phyloP scores from a whole-genome alignment of 2,888 invertebrate species.

The Crocallis elinguaria region DNA sequence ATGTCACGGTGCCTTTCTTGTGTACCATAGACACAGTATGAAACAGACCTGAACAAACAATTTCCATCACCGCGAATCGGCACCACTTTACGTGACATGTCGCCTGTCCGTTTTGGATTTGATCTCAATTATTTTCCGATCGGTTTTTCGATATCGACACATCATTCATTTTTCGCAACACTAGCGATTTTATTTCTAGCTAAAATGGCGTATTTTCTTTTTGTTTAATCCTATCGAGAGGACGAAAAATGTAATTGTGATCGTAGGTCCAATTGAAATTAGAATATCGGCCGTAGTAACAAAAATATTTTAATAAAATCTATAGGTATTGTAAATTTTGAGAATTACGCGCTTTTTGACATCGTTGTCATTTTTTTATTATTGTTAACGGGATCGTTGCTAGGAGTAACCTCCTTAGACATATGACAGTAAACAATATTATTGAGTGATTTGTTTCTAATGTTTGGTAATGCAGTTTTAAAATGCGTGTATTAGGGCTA shows the following conservation, averaged over 20 bases:
- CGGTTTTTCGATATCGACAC: constrained; percentile 36
- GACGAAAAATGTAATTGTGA: neutral
- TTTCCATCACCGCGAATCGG: constrained; percentile 74
- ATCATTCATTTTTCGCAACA: constrained; percentile 25
- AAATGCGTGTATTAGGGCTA: too few species aligned
- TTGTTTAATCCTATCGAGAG: neutral
- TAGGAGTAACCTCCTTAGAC: constrained; percentile 5
- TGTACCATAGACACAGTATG: constrained; percentile 66
- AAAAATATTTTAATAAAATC: constrained; percentile 2
- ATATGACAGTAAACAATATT: neutral
- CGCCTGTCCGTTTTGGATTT: constrained; percentile 26
- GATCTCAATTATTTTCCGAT: constrained; percentile 10
- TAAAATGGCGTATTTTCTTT: constrained; percentile 22
- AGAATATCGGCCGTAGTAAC: constrained; percentile 6
- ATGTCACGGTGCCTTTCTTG: constrained; percentile 73
- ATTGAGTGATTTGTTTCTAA: too few species aligned
- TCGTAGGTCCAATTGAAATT: constrained; percentile 10
- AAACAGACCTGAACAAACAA: constrained; percentile 72
- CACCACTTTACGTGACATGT: constrained; percentile 62
- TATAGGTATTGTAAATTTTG: constrained; percentile 10
- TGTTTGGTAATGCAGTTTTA: neutral
- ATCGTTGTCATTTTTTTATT: neutral
- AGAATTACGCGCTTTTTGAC: constrained; percentile 7
- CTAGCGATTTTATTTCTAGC: constrained; percentile 16
- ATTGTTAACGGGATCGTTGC: constrained; percentile 7